Conservation (phyloP, 2,113 vertebrate species). For the Anarrhichthys ocellatus region DNA sequence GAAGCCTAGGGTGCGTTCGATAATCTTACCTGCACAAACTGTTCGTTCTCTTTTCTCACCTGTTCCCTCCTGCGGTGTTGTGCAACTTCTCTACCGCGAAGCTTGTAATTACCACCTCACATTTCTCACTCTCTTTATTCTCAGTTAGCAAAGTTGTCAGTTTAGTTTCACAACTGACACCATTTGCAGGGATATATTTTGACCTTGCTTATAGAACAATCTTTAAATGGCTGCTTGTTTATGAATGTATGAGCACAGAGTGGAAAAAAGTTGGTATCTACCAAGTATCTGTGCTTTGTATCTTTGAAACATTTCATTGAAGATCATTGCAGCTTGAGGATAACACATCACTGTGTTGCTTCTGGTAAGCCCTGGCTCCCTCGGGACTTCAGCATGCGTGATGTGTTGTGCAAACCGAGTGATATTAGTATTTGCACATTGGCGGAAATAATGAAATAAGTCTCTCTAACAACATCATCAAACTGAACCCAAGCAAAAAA, state of each 20-base stretch:
- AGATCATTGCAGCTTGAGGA: constrained; percentile 6
- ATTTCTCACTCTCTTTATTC: neutral
- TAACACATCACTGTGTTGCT: constrained; percentile 4
- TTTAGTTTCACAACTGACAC: neutral
- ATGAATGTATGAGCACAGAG: neutral
- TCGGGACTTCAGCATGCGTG: constrained; percentile 2
- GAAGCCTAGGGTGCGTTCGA: neutral
- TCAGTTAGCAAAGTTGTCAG: neutral
- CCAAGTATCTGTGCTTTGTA: neutral
- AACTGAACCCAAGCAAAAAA: no score
- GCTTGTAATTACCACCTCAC: neutral
- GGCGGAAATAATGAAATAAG: neutral
- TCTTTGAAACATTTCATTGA: constrained; percentile 16
- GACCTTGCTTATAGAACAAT: neutral
- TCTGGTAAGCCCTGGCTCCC: constrained; percentile 5
- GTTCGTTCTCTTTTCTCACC: neutral
- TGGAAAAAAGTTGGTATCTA: no score
- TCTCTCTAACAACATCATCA: no score
- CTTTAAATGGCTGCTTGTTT: neutral
- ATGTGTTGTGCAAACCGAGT: constrained; percentile 24
- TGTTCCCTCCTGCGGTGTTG: neutral
- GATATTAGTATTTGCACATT: constrained; percentile 5
- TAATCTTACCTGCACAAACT: neutral
- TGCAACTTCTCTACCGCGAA: neutral
- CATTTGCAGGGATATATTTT: constrained; percentile 7